Evolutionary conservation across 2,888 invertebrate genomes (phyloP).

Genomic region (Aspidiotus rigidus): DNA sequence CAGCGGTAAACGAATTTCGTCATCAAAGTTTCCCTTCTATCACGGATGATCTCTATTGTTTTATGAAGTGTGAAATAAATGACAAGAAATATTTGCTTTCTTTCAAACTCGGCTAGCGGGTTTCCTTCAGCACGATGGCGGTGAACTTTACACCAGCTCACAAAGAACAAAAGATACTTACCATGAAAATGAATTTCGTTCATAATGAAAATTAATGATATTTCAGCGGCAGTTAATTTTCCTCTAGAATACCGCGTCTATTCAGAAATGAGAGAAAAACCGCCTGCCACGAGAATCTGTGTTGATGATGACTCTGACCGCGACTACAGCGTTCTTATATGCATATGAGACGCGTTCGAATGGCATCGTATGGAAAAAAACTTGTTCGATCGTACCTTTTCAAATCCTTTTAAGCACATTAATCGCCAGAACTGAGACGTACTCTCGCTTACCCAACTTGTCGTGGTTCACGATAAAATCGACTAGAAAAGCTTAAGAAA

Average conservation of each 20-base stretch:
- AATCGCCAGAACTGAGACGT: too few relatives aligned
- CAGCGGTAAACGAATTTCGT: not conserved
- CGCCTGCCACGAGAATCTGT: slow-evolving; percentile 1
- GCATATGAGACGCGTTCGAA: slow-evolving; percentile 20
- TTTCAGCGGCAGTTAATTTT: slow-evolving; percentile 31
- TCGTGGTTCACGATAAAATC: too few relatives aligned
- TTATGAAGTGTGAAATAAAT: slow-evolving; percentile 32
- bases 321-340: slow-evolving; percentile 5
- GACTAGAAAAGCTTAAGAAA: too few relatives aligned
- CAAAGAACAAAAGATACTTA: slow-evolving; percentile 31
- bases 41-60: slow-evolving; percentile 26
- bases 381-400: too few relatives aligned
- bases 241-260: slow-evolving; percentile 29
- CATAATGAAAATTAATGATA: slow-evolving; percentile 32
- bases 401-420: too few relatives aligned
- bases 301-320: not conserved
- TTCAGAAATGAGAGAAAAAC: slow-evolving; percentile 20
- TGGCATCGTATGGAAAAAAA: too few relatives aligned
- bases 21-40: slow-evolving; percentile 8
- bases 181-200: slow-evolving; percentile 33
- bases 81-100: slow-evolving; percentile 31
- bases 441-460: too few relatives aligned
- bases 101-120: slow-evolving; percentile 17
- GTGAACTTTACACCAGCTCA: slow-evolving; percentile 5
- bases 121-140: slow-evolving; percentile 21